Base-by-base conservation (phyloP, 37 sponge, comb jelly and placozoan species). In the Axinella damicornis region DNA sequence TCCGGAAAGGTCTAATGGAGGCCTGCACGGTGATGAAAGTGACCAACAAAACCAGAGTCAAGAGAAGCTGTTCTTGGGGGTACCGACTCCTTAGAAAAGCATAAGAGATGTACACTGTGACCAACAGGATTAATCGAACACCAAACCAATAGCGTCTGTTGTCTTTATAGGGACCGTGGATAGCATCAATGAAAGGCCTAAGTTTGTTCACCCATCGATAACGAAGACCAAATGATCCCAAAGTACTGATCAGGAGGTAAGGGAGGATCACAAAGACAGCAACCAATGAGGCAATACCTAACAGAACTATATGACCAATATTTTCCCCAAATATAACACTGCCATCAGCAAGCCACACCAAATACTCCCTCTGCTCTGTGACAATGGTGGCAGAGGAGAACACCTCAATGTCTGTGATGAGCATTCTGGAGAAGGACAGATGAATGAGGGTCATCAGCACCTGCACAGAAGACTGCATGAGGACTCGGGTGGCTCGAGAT, bases 171-270 rank as follows among this genome's bases (percentile, higher is more conserved):
- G n/a, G n/a, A n/a, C n/a, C n/a, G n/a, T n/a, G 39, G 16, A 71
- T 71, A 32, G 72, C 28, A 71, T 71, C 72, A 71, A 71, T 34
- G 39, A 71, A 71, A 34, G 72, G 72, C 18, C 72, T 20, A 17
- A 71, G 28, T 32, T 71, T 71, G 41, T 71, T 71, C 17, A 71
- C 72, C 16, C 28, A 35, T 36, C 39, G 39, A 71, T 27, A 71
- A 14, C 72, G 35, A 27, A 71, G 28, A 71, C 72, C 18, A 14
- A 32, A 27, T 18, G 39, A 71, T 36, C 72, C 72, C 18, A 71
- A 71, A 11, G 28, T 14, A 28, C 30, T 52, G 11, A 71, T 14
- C 18, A 18, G 17, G 19, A 71, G 30, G 41, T 71, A 71, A 34
- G 72, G 72, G 18, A 71, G 14, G 16, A 71, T 71, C 14, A 71